A percentile compares a stretch with the other conserved stretches of the same genome.
These are phyloP conservation scores for Parazoanthus swiftii DNA, from an alignment of 92 coral and sea anemone genomes.

Conservation along the genomic window DNA sequence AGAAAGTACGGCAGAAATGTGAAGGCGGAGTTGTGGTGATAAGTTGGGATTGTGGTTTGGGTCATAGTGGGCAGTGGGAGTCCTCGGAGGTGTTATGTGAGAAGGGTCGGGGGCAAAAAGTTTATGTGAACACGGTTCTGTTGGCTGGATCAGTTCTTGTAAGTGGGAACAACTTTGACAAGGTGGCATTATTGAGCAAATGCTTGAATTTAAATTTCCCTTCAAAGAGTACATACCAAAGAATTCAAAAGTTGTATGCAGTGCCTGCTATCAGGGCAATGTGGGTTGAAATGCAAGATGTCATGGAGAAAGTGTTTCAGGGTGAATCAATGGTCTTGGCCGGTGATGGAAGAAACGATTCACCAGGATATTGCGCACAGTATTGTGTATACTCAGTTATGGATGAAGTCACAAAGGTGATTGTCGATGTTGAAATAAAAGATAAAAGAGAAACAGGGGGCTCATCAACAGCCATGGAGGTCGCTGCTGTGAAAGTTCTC, in stretches of 20 bases:
- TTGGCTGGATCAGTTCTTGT: slow-evolving; percentile 49
- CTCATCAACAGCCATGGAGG: slow-evolving; percentile 53
- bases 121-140: slow-evolving; percentile 44
- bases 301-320: not conserved
- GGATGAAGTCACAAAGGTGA: slow-evolving; percentile 43
- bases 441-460: slow-evolving; percentile 52
- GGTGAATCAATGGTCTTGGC: slow-evolving; percentile 28
- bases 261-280: slow-evolving; percentile 19
- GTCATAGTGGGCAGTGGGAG: slow-evolving; percentile 46
- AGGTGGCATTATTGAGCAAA: slow-evolving; percentile 16
- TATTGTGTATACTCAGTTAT: slow-evolving; percentile 44
- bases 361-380: slow-evolving; percentile 33
- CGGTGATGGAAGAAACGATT: slow-evolving; percentile 51
- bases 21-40: slow-evolving; percentile 42
- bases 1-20: slow-evolving; percentile 30
- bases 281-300: slow-evolving; percentile 17
- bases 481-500: slow-evolving; percentile 32
- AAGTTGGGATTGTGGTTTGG: slow-evolving; percentile 48
- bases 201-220: slow-evolving; percentile 20
- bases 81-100: slow-evolving; percentile 47
- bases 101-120: slow-evolving; percentile 50
- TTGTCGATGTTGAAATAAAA: slow-evolving; percentile 37
- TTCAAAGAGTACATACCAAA: slow-evolving; percentile 16
- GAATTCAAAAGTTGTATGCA: slow-evolving; percentile 38
- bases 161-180: slow-evolving; percentile 32